Evolutionary conservation across 2,113 vertebrate genomes (phyloP).

Genomic region (Elephas maximus): DNA sequence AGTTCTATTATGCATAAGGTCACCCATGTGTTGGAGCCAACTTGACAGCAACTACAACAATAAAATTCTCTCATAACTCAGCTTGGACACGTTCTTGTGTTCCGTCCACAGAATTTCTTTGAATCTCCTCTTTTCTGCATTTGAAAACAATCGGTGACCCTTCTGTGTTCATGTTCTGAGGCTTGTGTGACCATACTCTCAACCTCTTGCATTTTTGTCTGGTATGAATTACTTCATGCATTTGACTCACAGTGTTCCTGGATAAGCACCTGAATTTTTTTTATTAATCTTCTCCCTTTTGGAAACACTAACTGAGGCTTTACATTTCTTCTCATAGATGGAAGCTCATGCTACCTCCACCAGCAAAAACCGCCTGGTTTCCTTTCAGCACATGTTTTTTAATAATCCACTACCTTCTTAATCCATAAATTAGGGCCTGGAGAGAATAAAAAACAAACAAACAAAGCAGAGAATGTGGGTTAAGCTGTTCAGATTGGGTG

Average conservation of each 20-base stretch:
- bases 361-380: neutral
- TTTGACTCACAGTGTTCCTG: neutral
- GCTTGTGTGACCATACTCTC: neutral
- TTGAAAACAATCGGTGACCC: neutral
- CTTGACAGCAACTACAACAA: neutral
- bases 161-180: neutral
- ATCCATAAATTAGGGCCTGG: neutral
- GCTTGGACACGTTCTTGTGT: neutral
- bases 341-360: neutral
- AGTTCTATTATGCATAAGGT: neutral
- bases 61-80: neutral
- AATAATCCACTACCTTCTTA: constrained; percentile 1
- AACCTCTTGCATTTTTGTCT: neutral
- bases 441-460: neutral
- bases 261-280: neutral
- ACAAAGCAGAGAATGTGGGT: neutral
- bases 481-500: neutral
- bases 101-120: neutral
- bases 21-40: neutral
- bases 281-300: neutral
- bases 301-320: neutral
- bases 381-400: neutral
- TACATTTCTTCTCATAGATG: neutral
- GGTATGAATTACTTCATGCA: neutral
- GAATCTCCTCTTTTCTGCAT: neutral